Conservation (phyloP, 2,113 vertebrate genomes). For the Herpailurus yagouaroundi region DNA sequence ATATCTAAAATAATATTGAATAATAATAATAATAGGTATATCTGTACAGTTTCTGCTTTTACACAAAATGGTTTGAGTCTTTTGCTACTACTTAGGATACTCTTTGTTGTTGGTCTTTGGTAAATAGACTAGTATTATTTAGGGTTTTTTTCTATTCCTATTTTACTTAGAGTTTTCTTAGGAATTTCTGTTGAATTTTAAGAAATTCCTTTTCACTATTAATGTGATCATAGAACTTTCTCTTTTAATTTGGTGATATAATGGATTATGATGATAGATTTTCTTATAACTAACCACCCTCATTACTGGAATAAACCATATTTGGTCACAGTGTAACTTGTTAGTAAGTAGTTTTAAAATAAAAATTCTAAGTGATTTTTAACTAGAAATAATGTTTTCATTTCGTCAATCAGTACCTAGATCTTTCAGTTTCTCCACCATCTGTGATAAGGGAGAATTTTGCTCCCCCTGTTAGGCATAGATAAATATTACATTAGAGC, state of each 20-base stretch:
- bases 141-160: not conserved
- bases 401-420: conserved; percentile 85
- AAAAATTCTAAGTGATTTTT: not conserved
- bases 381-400: not conserved
- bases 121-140: not conserved
- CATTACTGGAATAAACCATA: not conserved
- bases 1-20: not conserved
- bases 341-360: not conserved
- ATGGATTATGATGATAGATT: conserved; percentile 16
- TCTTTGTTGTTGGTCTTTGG: not conserved
- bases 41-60: not conserved
- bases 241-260: not conserved
- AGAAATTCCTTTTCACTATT: not conserved
- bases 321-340: not conserved
- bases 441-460: conserved; percentile 87
- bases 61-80: not conserved
- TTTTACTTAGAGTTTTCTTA: not conserved
- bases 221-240: not conserved
- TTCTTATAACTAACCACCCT: not conserved
- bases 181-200: not conserved
- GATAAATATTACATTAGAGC: conserved; percentile 92
- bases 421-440: conserved; percentile 91
- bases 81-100: not conserved
- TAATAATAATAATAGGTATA: not conserved
- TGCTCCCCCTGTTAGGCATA: conserved; percentile 90